Conservation (phyloP, 2,888 invertebrate genomes). For the Teinopalpus imperialis region DNA sequence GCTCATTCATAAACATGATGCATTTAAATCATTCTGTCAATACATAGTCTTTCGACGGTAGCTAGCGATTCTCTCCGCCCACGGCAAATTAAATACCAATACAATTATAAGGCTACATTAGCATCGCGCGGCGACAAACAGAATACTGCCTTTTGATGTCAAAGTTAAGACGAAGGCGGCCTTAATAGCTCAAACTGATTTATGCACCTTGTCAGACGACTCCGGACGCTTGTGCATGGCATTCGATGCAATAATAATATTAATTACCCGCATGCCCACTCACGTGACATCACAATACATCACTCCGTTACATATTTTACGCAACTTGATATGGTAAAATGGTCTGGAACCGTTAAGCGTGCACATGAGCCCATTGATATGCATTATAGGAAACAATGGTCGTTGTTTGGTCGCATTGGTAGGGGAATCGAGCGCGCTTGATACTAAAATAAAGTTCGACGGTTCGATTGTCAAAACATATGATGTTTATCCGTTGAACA, state of each 20-base stretch:
- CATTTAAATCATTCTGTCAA: slow-evolving; percentile 24
- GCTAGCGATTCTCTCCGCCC: slow-evolving; percentile 51
- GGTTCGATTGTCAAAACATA: slow-evolving; percentile 20
- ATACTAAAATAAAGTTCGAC: slow-evolving; percentile 5
- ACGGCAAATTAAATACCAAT: slow-evolving; percentile 59
- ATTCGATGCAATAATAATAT: slow-evolving; percentile 1
- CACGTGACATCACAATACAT: slow-evolving; percentile 4
- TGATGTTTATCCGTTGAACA: slow-evolving; percentile 42
- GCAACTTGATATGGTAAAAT: slow-evolving; percentile 24
- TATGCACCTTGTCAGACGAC: slow-evolving; percentile 43
- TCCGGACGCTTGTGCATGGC: slow-evolving; percentile 1
- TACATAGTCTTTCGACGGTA: slow-evolving; percentile 55
- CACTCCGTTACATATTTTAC: slow-evolving; percentile 1
- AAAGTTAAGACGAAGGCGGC: slow-evolving; percentile 39
- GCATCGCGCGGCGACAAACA: slow-evolving; percentile 19
- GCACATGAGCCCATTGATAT: slow-evolving; percentile 34
- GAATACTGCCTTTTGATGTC: slow-evolving; percentile 28
- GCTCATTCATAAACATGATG: slow-evolving; percentile 18
- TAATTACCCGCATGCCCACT: slow-evolving; percentile 1
- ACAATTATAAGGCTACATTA: slow-evolving; percentile 42
- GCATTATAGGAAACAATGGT: slow-evolving; percentile 46
- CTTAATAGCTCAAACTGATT: slow-evolving; percentile 57
- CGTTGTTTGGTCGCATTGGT: not conserved
- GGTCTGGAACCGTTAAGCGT: slow-evolving; percentile 54
- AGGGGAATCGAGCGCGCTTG: slow-evolving; percentile 15